Base-by-base conservation (phyloP, 2,888 invertebrate species). In the Hermodice carunculata region DNA sequence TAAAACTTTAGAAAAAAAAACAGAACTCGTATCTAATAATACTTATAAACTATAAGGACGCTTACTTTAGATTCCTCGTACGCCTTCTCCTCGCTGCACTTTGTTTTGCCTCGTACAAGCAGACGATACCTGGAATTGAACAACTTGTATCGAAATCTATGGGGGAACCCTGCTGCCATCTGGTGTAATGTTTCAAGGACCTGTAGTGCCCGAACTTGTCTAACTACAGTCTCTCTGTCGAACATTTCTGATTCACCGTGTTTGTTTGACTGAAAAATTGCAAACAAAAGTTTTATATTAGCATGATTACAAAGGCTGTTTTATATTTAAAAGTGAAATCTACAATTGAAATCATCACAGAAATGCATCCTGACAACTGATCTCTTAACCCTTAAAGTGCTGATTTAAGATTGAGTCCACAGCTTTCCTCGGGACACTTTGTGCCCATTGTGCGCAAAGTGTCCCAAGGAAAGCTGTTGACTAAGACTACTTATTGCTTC, bases 181-280 rank as follows among this genome's bases (percentile, higher is more conserved):
- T 97, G 88, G 86, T 96, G 95, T 22, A 96, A 95, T 44, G 96
- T 96, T 88, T 97, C 96, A 58, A 96, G 88, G n/a, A 96, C 92
- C 86, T 93, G 93, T 57, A 96, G 89, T 0, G 96, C 94, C 49
- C 96, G 90, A 68, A 96, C 93, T 89, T 97, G 96, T 54, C 92
- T 90, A 78, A 94, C 93, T 29, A 96, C 94, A 1, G 92, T 90
- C 65, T 91, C 90, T 48, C 94, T 90, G 85, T 96, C 96, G 85
- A 96, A 94, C 71, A 92, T 89, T 82, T 92, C 91, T n/a, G 93
- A 90, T 59, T 91, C 91, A 86, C 95, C 95, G 32, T 90, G 89
- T 26, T 91, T 90, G 87, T 96, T 96, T 81, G 95, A 93, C 81
- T 84, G 66, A 26, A 67, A 40, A 4, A 42, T 8, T 37, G 37